These are phyloP conservation scores for Leptura quadrifasciata DNA, from an alignment of 2,888 invertebrate species.

Conservation along the genomic window DNA sequence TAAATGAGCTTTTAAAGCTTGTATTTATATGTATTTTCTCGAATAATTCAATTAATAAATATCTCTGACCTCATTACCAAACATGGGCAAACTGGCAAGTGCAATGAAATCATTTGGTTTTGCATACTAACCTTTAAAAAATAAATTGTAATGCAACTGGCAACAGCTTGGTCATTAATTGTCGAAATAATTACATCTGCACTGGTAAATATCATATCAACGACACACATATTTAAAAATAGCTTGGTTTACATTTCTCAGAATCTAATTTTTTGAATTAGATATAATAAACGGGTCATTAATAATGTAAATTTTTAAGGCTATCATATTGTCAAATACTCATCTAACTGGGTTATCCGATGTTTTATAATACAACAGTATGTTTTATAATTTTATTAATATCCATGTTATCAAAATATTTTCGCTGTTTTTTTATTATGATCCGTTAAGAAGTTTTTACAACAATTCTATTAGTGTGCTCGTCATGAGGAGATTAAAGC, in stretches of 20 bases:
- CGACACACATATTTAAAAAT: constrained; percentile 20
- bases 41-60: constrained; percentile 45
- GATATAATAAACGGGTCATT: constrained; percentile 24
- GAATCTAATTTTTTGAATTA: constrained; percentile 32
- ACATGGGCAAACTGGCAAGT: constrained; percentile 55
- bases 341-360: constrained; percentile 26
- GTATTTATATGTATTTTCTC: background rate
- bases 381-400: background rate
- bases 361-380: background rate
- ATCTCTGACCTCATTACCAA: constrained; percentile 60
- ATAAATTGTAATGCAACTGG: constrained; percentile 8
- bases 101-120: constrained; percentile 52
- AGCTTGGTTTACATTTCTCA: constrained; percentile 10
- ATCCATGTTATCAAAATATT: background rate
- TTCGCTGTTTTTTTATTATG: background rate
- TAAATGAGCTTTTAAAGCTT: background rate
- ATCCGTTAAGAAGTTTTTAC: background rate
- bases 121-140: background rate
- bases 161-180: background rate
- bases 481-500: background rate
- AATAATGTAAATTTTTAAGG: constrained; percentile 20
- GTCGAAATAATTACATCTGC: constrained; percentile 5
- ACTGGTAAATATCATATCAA: background rate
- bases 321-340: constrained; percentile 23
- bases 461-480: background rate